phyloP scores from a whole-genome alignment of 2,888 invertebrate genomes.

The Caenorhabditis angaria region DNA sequence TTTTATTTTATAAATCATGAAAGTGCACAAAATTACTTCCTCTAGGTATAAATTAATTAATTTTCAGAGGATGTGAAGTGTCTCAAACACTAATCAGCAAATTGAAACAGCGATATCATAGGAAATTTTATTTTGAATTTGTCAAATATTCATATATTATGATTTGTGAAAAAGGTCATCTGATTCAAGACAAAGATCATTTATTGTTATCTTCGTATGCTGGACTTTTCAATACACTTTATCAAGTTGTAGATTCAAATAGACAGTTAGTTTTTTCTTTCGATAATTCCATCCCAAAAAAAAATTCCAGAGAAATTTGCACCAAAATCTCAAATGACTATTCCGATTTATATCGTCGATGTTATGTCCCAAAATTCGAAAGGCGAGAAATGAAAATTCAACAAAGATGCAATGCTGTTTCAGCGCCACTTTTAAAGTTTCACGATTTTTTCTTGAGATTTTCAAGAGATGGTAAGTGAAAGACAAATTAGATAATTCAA shows the following conservation, averaged over 20 bases:
- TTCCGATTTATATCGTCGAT: slow-evolving; percentile 63
- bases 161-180: slow-evolving; percentile 51
- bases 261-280: slow-evolving; percentile 45
- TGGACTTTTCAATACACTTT: slow-evolving; percentile 54
- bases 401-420: slow-evolving; percentile 57
- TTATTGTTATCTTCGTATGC: slow-evolving; percentile 45
- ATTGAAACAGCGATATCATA: slow-evolving; percentile 46
- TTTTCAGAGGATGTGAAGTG: slow-evolving; percentile 61
- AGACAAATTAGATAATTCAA: neutral
- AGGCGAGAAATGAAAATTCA: slow-evolving; percentile 48
- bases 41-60: neutral
- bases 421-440: slow-evolving; percentile 58
- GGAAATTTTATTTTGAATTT: slow-evolving; percentile 64
- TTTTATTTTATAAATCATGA: neutral
- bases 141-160: slow-evolving; percentile 64
- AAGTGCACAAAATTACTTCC: neutral
- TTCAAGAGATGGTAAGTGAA: slow-evolving; percentile 42
- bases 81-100: slow-evolving; percentile 51
- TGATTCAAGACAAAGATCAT: slow-evolving; percentile 41
- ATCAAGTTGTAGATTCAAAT: slow-evolving; percentile 59
- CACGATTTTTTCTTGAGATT: slow-evolving; percentile 66
- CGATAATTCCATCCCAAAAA: neutral
- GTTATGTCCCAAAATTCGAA: slow-evolving; percentile 64
- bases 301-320: slow-evolving; percentile 50
- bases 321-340: slow-evolving; percentile 54